A percentile compares a stretch with the other conserved stretches of the same genome.
Evolutionary conservation across 2,888 invertebrate species (phyloP).

Genomic region (Cetonia aurata): DNA sequence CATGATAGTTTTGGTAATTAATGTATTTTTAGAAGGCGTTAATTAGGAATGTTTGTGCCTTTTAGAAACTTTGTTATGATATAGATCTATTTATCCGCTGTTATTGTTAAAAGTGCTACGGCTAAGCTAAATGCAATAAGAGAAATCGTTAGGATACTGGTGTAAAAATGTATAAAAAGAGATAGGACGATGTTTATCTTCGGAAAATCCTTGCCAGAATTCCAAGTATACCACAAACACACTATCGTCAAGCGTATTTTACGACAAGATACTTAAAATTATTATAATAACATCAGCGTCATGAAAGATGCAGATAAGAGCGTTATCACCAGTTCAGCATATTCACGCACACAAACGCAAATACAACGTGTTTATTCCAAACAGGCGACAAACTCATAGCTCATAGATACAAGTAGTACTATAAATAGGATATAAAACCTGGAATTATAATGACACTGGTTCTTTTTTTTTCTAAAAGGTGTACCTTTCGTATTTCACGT

Average conservation of each 20-base stretch:
- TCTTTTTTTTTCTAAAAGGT: conserved; percentile 52
- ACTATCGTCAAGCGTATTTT: too few relatives aligned
- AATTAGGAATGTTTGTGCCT: too few relatives aligned
- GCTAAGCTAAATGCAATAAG: too few relatives aligned
- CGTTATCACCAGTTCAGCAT: too few relatives aligned
- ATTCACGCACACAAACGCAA: neutral
- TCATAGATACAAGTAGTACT: neutral
- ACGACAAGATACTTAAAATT: neutral
- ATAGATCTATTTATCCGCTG: too few relatives aligned
- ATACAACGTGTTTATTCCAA: conserved; percentile 20
- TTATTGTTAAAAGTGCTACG: too few relatives aligned
- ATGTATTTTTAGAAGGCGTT: too few relatives aligned
- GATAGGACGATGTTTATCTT: conserved; percentile 14
- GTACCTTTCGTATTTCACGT: conserved; percentile 71
- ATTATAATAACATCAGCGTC: neutral
- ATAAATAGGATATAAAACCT: neutral
- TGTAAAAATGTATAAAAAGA: conserved; percentile 6
- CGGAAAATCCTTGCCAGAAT: conserved; percentile 24
- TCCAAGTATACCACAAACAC: neutral
- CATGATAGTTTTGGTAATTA: too few relatives aligned
- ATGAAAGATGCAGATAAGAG: conserved; percentile 16
- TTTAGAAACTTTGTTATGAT: too few relatives aligned
- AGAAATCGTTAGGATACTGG: too few relatives aligned
- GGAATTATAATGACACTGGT: too few relatives aligned
- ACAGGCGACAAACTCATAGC: neutral